phyloP scores from a whole-genome alignment of 92 coral and sea anemone species.

The Scolanthus callimorphus region DNA sequence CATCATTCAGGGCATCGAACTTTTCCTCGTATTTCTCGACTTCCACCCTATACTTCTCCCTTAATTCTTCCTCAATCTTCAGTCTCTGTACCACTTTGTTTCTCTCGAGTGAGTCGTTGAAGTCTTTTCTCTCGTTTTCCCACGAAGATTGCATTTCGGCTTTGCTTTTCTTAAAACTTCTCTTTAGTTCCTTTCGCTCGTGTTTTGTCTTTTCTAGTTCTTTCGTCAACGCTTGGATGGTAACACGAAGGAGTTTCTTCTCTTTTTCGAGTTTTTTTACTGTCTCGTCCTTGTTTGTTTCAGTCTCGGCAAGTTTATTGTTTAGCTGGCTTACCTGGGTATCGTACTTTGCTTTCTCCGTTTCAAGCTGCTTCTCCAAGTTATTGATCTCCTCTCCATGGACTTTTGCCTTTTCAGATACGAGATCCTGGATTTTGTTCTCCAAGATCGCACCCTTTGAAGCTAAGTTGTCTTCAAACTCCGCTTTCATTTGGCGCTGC shows the following conservation, averaged over 20 bases:
- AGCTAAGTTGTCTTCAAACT: conserved; percentile 41
- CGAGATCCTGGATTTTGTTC: conserved; percentile 42
- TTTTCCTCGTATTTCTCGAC: conserved; percentile 49
- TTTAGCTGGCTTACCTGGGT: conserved; percentile 24
- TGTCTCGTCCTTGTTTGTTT: conserved; percentile 41
- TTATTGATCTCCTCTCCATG: conserved; percentile 43
- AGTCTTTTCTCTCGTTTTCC: conserved; percentile 59
- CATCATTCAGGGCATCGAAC: conserved; percentile 51
- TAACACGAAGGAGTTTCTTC: conserved; percentile 63
- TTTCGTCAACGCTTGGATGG: conserved; percentile 75
- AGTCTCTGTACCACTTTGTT: conserved; percentile 36
- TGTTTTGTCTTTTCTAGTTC: conserved; percentile 83
- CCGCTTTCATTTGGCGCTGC: conserved; percentile 55
- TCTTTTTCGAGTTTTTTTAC: conserved; percentile 55
- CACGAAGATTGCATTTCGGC: conserved; percentile 55
- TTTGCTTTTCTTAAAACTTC: conserved; percentile 63
- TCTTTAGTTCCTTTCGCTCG: conserved; percentile 76
- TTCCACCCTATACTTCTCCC: conserved; percentile 68
- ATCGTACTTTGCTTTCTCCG: conserved; percentile 27
- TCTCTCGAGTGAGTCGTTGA: conserved; percentile 54
- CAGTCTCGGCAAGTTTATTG: conserved; percentile 30
- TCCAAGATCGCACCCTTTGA: conserved; percentile 41
- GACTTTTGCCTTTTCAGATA: conserved; percentile 38
- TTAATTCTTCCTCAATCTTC: conserved; percentile 58
- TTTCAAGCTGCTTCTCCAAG: conserved; percentile 12